Percentiles rank a stretch among this genome's conserved stretches.
These are phyloP conservation scores for Pristis pectinata DNA, from an alignment of 2,797 vertebrate species.

Conservation along the genomic window DNA sequence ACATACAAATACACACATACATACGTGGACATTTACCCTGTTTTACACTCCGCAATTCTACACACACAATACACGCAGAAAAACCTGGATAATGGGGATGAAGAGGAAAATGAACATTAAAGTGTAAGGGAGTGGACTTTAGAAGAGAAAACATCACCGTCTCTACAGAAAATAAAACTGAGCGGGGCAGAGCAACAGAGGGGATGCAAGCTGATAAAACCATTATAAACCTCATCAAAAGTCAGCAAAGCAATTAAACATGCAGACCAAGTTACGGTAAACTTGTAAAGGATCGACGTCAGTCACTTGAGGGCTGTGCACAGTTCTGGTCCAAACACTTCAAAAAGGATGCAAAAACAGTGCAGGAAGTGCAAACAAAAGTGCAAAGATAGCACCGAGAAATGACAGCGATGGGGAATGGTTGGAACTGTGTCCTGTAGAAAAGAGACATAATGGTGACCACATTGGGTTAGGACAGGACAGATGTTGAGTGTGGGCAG, in stretches of 20 bases:
- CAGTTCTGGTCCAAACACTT: too few relatives aligned
- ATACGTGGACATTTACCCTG: background rate
- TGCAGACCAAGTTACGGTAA: too few relatives aligned
- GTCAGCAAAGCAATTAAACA: background rate
- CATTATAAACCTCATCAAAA: background rate
- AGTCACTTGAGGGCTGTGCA: too few relatives aligned
- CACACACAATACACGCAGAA: background rate
- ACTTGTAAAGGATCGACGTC: too few relatives aligned
- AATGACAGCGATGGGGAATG: too few relatives aligned
- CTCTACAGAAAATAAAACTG: background rate
- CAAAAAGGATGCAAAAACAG: too few relatives aligned
- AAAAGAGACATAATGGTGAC: background rate
- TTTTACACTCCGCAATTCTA: too few relatives aligned
- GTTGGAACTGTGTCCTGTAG: too few relatives aligned
- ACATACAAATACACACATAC: background rate
- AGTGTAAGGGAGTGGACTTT: background rate
- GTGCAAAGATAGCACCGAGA: too few relatives aligned
- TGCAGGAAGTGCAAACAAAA: too few relatives aligned
- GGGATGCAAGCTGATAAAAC: background rate
- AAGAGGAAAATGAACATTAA: background rate
- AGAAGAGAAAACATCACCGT: background rate
- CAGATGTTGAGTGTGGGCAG: background rate
- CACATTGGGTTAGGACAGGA: background rate
- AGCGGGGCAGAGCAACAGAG: background rate
- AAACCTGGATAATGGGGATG: background rate